Conservation (phyloP, 2,797 vertebrate species). For the Anisognathus igniventris region DNA sequence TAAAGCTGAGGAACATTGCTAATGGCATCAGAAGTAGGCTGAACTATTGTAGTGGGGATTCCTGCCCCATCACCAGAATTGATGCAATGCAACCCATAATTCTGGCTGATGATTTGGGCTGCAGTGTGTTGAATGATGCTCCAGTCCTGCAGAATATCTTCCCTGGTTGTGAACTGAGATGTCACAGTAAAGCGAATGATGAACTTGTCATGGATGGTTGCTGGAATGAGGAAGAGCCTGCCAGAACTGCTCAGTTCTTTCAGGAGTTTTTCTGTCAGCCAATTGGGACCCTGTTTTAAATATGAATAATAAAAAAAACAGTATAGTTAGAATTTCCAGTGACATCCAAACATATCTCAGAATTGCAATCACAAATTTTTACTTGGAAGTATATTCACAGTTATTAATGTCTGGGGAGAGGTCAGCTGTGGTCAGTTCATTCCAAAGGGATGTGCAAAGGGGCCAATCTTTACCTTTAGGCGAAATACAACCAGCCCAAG, state of each 20-base stretch:
- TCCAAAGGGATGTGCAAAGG: neutral
- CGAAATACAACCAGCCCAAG: conserved; percentile 95
- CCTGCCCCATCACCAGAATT: conserved; percentile 14
- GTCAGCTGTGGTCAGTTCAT: neutral
- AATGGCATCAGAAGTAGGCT: neutral
- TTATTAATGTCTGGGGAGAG: neutral
- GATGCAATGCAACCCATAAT: neutral
- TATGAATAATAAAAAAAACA: neutral
- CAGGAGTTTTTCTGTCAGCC: conserved; percentile 87
- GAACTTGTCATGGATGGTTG: conserved; percentile 83
- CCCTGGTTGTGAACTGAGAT: conserved; percentile 88
- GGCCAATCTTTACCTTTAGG: conserved; percentile 78
- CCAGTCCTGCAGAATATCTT: conserved; percentile 92
- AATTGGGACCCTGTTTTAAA: conserved; percentile 83
- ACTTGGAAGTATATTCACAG: neutral
- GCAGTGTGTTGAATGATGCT: conserved; percentile 82
- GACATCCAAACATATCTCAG: neutral
- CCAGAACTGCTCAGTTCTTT: conserved; percentile 83
- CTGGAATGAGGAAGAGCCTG: conserved; percentile 89
- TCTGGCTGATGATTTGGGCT: conserved; percentile 69
- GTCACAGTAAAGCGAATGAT: conserved; percentile 95
- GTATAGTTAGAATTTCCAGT: neutral
- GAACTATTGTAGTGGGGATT: neutral
- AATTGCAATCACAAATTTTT: neutral
- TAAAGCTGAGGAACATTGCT: neutral